Conservation (phyloP, 2,113 vertebrate genomes). For the Myrmophylax atrothorax region DNA sequence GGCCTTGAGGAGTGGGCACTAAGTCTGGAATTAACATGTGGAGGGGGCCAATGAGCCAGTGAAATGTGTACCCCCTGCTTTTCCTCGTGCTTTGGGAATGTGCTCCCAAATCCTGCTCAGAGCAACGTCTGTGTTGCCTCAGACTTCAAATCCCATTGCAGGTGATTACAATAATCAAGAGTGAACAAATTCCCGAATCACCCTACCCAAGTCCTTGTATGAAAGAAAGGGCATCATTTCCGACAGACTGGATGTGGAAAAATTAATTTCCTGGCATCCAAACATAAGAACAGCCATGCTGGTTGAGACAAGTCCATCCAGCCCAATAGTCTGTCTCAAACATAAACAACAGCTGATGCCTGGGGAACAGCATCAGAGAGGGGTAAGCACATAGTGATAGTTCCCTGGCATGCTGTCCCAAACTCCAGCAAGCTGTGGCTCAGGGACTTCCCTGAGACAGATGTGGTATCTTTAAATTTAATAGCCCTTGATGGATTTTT, state of each 20-base stretch:
- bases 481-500: constrained; percentile 66
- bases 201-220: not conserved
- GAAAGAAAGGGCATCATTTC: constrained; percentile 47
- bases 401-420: constrained; percentile 56
- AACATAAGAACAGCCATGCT: constrained; percentile 35
- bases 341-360: constrained; percentile 65
- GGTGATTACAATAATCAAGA: constrained; percentile 25
- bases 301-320: constrained; percentile 59
- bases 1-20: not conserved
- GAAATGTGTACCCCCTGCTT: not conserved
- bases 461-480: constrained; percentile 70
- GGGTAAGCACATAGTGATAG: constrained; percentile 15
- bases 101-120: not conserved
- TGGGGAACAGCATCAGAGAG: constrained; percentile 44
- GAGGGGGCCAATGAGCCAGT: not conserved
- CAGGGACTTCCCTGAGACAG: constrained; percentile 66
- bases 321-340: constrained; percentile 41
- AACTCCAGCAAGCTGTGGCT: constrained; percentile 64
- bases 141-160: constrained; percentile 26
- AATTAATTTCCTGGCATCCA: constrained; percentile 60
- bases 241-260: constrained; percentile 30
- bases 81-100: not conserved
- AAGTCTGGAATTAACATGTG: not conserved
- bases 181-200: not conserved
- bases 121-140: not conserved